Evolutionary conservation across 2,797 vertebrate genomes (phyloP).

Genomic region (Enteromius radiatus): DNA sequence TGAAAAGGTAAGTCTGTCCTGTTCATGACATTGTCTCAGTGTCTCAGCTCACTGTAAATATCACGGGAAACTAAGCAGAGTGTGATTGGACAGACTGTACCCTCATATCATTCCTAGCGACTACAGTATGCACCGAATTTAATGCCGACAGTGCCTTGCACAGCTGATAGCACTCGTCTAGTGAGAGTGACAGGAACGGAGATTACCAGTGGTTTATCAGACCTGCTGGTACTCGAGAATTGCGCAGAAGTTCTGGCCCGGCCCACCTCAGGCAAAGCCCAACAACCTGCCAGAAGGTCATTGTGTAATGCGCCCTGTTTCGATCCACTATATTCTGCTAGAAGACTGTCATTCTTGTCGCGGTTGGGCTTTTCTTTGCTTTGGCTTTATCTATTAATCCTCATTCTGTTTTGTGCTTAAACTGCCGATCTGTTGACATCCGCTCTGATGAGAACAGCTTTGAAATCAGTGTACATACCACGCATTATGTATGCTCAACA

Average conservation of each 20-base stretch:
- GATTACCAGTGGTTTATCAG: background rate
- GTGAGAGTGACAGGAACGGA: background rate
- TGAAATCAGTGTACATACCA: conserved; percentile 1
- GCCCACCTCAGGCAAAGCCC: background rate
- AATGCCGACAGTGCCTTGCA: background rate
- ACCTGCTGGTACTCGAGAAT: background rate
- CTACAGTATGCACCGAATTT: background rate
- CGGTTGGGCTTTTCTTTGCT: background rate
- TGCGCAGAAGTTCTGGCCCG: background rate
- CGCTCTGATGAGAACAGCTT: conserved; percentile 15
- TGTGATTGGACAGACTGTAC: background rate
- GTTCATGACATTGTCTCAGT: background rate
- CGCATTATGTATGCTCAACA: conserved; percentile 15
- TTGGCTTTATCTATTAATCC: conserved; percentile 29
- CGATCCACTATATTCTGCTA: conserved; percentile 7
- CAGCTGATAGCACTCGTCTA: background rate
- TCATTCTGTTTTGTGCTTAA: conserved; percentile 46
- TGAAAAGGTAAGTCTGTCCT: background rate
- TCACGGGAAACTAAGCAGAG: background rate
- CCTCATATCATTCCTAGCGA: background rate
- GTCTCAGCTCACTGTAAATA: background rate
- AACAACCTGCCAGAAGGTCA: conserved; percentile 10
- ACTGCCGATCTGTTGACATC: conserved; percentile 32
- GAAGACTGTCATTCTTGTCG: conserved; percentile 1
- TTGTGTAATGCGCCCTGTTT: background rate